Base-by-base conservation (phyloP, 1,140 invertebrate genomes). In the Drosophila kepulauana region DNA sequence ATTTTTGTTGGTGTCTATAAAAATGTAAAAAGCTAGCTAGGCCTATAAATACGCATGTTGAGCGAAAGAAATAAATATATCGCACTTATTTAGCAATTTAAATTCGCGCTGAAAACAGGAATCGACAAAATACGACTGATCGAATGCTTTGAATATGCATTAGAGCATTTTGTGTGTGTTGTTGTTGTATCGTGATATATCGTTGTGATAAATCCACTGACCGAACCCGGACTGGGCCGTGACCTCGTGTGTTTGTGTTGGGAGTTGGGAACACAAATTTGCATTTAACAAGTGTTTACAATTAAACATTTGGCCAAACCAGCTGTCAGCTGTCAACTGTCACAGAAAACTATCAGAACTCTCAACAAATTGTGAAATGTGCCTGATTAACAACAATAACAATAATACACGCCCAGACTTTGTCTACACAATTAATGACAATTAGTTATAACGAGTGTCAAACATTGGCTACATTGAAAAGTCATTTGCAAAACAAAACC, bases 241-340 rank as follows among this genome's bases (percentile, higher is more conserved):
- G 78, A 79, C 75, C 78, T 56, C 38, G 11, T 33, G 49, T 52
- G 15, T 25, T 25, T 25, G 20, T 3, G 3, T 25, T 5, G 33
- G 33, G 33, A 33, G 33, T 5, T 5, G 33, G 33, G 33, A 8
- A 38, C 30, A 20, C 73, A 81, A 78, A 88, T 88, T 88, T 88
- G 85, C 85, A 88, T 88, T 49, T 89, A 72, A 88, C 84, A 88
- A 84, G 78, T 84, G 85, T 84, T 80, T 64, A 81, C 74, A 88
- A 89, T 89, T 84, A 89, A 84, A 84, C 78, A 81, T 28, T 51
- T 38, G 6, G 33, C 25, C 52, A 33, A 66, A 41, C 10, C 61
- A 58, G 49, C 33, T 51, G 56, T 41, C 43, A 64, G 48, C 54
- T 70, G 72, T 59, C 68, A 75, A 57, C 25, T 70, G 49, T 69